Evolutionary conservation across 1,140 invertebrate species (phyloP).

Genomic region (Pseudoatta argentina): DNA sequence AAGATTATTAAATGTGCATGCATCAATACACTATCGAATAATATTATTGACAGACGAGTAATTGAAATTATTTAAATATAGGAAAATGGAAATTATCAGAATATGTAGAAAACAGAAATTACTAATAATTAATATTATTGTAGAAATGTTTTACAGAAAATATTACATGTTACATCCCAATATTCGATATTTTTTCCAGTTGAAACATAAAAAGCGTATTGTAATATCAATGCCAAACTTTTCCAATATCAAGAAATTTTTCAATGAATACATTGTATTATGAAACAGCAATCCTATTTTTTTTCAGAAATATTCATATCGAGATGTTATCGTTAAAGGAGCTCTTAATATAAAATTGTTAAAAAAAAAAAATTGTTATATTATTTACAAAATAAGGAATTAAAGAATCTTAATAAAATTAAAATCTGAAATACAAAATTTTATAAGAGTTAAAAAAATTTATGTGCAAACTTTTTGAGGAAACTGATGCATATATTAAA

Average conservation of each 20-base stretch:
- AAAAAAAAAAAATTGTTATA: background rate
- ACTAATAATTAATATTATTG: background rate
- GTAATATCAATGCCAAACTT: slow-evolving; percentile 9
- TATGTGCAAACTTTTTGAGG: background rate
- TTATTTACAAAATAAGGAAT: background rate
- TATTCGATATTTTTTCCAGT: slow-evolving; percentile 4
- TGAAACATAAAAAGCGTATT: background rate
- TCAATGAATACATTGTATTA: background rate
- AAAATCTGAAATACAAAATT: too few species aligned
- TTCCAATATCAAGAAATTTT: slow-evolving; percentile 28
- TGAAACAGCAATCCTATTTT: background rate
- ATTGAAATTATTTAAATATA: slow-evolving; percentile 16
- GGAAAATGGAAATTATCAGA: background rate
- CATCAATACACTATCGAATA: background rate
- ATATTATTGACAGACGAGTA: slow-evolving; percentile 1
- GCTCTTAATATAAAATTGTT: background rate
- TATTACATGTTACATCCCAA: background rate
- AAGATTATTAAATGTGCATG: background rate
- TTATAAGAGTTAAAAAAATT: too few species aligned
- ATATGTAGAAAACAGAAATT: background rate
- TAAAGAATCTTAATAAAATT: background rate
- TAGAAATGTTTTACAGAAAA: background rate
- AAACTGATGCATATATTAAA: background rate
- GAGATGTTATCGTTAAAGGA: background rate
- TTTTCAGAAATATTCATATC: background rate